Evolutionary conservation across 1,140 invertebrate genomes (phyloP).

Genomic region (Arion vulgaris): DNA sequence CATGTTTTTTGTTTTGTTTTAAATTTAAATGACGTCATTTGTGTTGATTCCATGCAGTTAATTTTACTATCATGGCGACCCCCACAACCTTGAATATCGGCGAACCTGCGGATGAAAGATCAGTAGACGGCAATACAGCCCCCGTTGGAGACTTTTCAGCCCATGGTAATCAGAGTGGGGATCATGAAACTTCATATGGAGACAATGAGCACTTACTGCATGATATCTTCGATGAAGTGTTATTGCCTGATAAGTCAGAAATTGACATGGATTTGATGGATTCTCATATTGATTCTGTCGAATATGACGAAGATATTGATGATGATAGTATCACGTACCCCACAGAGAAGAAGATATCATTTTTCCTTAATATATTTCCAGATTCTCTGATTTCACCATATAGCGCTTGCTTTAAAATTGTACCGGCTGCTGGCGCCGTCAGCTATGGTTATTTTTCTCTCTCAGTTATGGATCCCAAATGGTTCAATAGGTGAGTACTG

Average conservation of each 20-base stretch:
- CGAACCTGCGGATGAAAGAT: slow-evolving; percentile 36
- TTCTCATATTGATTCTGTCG: background rate
- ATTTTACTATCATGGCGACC: slow-evolving; percentile 30
- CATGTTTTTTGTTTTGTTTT: too few species aligned
- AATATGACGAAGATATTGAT: slow-evolving; percentile 2
- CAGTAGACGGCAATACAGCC: slow-evolving; percentile 27
- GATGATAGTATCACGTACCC: background rate
- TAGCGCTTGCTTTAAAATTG: slow-evolving; percentile 33
- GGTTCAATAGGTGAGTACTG: slow-evolving; percentile 55
- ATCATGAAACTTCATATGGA: background rate
- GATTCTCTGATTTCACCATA: slow-evolving; percentile 15
- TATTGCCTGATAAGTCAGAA: background rate
- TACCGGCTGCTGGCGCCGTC: slow-evolving; percentile 53
- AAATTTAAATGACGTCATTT: slow-evolving; percentile 3
- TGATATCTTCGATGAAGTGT: background rate
- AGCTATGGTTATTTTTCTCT: slow-evolving; percentile 61
- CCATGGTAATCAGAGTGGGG: background rate
- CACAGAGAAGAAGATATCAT: background rate
- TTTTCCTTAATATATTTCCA: slow-evolving; percentile 11
- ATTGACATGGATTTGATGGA: background rate
- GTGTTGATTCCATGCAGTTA: background rate
- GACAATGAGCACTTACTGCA: background rate
- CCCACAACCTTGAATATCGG: slow-evolving; percentile 39
- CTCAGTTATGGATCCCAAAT: slow-evolving; percentile 58
- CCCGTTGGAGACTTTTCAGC: slow-evolving; percentile 22